Evolutionary conservation across 2,888 invertebrate species (phyloP), one percentile per base, ranked within the genome.

Genomic region (Reticulitermes lucifugus): DNA sequence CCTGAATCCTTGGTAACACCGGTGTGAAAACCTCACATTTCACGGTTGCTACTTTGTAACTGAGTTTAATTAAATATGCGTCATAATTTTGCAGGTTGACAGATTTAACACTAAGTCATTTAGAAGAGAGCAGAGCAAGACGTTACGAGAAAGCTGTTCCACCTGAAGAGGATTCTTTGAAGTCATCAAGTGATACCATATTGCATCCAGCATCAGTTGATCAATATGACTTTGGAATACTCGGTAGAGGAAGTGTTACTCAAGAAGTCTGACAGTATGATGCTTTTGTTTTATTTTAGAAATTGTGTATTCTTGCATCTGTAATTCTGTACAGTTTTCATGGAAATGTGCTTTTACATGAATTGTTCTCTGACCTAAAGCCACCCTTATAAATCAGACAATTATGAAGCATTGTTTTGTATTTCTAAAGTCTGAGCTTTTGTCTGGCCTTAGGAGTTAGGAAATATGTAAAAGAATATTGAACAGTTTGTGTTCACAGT

Each of bases 81-180:
- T 84, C 21, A 18, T 55, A 55, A 55, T 55, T 55, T 55, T 96
- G 95, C 90, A 93, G 93, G 88, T 94, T 94, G 88, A 92, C 91
- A 85, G 96, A 96, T 92, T 92, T 86, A 93, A 94, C 88, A 75
- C 51, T 73, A 41, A 83, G 79, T 55, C 85, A 86, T 80, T 85
- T 88, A 22, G 85, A 88, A 83, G 83, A 87, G 51, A 86, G 86
- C 22, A 80, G 87, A 59, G 85, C 84, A 0, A 89, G 89, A 87
- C 94, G 96, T 87, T 96, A 96, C 90, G 94, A 94, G 88, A 94
- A 94, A 89, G 95, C 94, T 22, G 91, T 96, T 46, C 95, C 96
- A 89, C 93, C 94, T 3, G 94, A 94, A 90, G 96, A 95, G 91
- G 93, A 95, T 87, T 88, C 90, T 91, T 84, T 87, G 91, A 90